These are phyloP conservation scores for Pipra filicauda DNA, from an alignment of 2,113 vertebrate genomes.

Conservation along the genomic window DNA sequence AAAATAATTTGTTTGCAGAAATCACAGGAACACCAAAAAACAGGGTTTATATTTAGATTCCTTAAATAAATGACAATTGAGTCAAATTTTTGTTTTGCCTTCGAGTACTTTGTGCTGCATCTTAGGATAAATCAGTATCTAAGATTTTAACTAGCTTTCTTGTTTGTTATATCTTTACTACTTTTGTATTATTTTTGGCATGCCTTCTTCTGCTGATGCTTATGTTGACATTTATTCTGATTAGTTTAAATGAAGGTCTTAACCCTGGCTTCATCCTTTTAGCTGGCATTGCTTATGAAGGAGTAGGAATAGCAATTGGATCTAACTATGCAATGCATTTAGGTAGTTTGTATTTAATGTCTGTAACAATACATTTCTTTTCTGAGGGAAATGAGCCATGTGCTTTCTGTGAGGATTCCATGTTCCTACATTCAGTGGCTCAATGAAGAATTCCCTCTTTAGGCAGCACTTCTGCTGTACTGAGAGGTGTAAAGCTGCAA, in stretches of 20 bases:
- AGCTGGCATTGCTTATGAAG: neutral
- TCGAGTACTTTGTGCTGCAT: neutral
- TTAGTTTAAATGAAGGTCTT: constrained; percentile 32
- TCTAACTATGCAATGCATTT: neutral
- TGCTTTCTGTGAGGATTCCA: neutral
- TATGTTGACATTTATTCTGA: constrained; percentile 12
- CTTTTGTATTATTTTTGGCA: neutral
- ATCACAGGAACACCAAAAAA: neutral
- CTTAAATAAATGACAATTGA: neutral
- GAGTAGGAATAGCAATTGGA: neutral
- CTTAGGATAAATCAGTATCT: neutral
- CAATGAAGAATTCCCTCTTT: neutral
- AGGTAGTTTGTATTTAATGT: neutral
- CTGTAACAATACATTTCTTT: neutral
- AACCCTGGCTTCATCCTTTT: neutral
- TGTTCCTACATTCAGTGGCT: neutral
- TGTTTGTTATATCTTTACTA: neutral
- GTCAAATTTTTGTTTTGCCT: neutral
- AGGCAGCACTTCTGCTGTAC: accelerated
- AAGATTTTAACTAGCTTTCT: neutral
- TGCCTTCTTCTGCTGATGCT: neutral
- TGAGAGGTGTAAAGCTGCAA: neutral
- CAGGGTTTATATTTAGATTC: neutral
- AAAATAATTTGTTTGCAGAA: neutral
- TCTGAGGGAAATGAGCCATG: neutral